Base-by-base conservation (phyloP, 2,797 vertebrate species). In the Macropodus opercularis region DNA sequence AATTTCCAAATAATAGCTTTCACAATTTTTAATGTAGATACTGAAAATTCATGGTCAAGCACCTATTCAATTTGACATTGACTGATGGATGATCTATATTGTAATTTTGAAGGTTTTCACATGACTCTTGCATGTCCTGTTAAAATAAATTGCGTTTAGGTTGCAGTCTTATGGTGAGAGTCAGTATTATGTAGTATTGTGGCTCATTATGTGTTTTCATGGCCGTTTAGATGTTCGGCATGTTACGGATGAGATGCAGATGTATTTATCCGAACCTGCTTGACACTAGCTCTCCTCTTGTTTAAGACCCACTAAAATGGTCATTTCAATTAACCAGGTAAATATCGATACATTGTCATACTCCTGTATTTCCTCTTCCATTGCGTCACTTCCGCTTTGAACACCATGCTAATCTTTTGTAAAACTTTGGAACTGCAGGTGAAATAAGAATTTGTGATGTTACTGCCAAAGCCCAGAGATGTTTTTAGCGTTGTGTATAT, bases 401-500 rank as follows among this genome's bases (percentile, higher is more conserved):
- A 40, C 50, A 74, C 60, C 42, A 41, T 56, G 24, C 29, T 43
- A 12, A 65, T 0, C 32, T 59, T 46, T 9, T 80, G 71, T 43
- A 29, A 48, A 32, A 27, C 31, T 42, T 60, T 66, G 38, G 34
- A 43, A 61, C 26, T 72, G 48, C 42, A 76, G 69, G 50, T 64
- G 19, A 81, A 61, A 47, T 44, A 5, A 55, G 57, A 47, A 26
- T 42, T 34, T 43, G 7, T 63, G 19, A 43, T n/a, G 42, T 66
- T 52, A 40, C 36, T 78, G 52, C 29, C 34, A 59, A 63, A 56
- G 23, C 47, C 29, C 17, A n/a, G 8, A 18, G 52, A 62, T 71
- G 21, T 70, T 17, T 75, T 47, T 79, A 52, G 59, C 57, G 34
- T 53, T 70, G 32, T 72, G 27, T 77, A 19, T 62, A 26, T 63